Conservation (phyloP, 2,113 vertebrate species). For the Carettochelys insculpta region DNA sequence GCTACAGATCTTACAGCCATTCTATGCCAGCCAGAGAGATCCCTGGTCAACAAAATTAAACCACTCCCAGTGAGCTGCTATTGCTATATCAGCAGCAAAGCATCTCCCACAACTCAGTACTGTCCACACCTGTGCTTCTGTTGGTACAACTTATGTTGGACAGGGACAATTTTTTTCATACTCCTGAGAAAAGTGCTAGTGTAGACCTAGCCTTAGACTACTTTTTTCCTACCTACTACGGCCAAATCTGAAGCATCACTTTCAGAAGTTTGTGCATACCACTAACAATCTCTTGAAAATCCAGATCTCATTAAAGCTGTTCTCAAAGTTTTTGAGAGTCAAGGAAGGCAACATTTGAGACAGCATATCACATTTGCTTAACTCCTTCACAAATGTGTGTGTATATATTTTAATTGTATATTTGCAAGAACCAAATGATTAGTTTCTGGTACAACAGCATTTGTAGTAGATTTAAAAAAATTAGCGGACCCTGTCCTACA, state of each 20-base stretch:
- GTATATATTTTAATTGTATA: background rate
- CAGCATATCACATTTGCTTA: background rate
- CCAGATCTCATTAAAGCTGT: background rate
- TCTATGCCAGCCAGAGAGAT: no score
- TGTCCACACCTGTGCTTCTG: no score
- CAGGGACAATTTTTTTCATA: no score
- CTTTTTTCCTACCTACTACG: background rate
- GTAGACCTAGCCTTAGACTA: background rate
- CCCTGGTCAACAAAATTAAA: no score
- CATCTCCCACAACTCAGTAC: no score
- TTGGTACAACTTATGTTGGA: no score
- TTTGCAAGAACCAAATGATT: background rate
- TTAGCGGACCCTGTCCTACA: background rate
- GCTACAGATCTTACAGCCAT: no score
- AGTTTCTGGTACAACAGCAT: background rate
- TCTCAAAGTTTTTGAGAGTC: background rate
- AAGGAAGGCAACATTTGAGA: background rate
- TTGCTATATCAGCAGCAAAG: no score
- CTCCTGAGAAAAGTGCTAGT: no score
- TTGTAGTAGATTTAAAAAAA: background rate
- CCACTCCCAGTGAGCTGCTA: no score
- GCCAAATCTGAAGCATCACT: background rate
- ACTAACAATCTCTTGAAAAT: background rate
- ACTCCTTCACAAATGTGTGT: background rate
- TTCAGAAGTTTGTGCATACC: background rate